phyloP scores from a whole-genome alignment of 2,888 invertebrate species.

The Caenorhabditis sinica region DNA sequence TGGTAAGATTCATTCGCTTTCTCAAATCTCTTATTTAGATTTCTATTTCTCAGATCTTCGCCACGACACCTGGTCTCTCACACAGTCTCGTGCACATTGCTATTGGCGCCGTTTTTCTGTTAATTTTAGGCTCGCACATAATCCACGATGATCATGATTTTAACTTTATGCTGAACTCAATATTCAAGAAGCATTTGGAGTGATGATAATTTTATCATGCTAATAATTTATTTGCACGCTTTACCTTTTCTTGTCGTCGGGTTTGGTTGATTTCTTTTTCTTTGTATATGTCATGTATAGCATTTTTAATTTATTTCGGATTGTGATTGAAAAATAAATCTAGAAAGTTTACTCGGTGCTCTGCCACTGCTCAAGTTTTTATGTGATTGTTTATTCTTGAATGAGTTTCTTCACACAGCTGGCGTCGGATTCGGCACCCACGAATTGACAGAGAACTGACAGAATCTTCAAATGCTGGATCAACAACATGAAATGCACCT shows the following conservation, averaged over 20 bases:
- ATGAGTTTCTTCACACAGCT: conserved; percentile 50
- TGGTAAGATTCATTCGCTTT: conserved; percentile 64
- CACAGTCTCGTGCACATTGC: conserved; percentile 78
- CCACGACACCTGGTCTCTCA: conserved; percentile 74
- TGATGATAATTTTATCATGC: conserved; percentile 3
- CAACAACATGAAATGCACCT: conserved; percentile 41
- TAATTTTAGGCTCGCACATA: conserved; percentile 66
- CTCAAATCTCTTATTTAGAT: neutral
- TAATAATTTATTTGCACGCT: conserved; percentile 17
- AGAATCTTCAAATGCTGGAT: conserved; percentile 12
- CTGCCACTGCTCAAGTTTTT: conserved; percentile 7
- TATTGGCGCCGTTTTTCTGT: conserved; percentile 78
- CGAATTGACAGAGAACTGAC: conserved; percentile 19
- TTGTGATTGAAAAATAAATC: conserved; percentile 22
- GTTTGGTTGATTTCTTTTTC: neutral
- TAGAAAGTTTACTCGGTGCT: conserved; percentile 2
- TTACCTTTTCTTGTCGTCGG: conserved; percentile 5
- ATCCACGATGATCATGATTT: conserved; percentile 65
- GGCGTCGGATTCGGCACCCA: conserved; percentile 38
- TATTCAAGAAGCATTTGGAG: conserved; percentile 43
- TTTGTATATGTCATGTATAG: conserved; percentile 8
- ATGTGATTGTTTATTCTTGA: conserved; percentile 56
- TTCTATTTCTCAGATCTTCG: conserved; percentile 75
- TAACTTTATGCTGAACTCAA: conserved; percentile 28
- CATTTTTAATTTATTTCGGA: neutral